Percentiles rank a stretch among this genome's conserved stretches.
Conservation (phyloP, 2,113 vertebrate species). For the Podarcis cretensis region DNA sequence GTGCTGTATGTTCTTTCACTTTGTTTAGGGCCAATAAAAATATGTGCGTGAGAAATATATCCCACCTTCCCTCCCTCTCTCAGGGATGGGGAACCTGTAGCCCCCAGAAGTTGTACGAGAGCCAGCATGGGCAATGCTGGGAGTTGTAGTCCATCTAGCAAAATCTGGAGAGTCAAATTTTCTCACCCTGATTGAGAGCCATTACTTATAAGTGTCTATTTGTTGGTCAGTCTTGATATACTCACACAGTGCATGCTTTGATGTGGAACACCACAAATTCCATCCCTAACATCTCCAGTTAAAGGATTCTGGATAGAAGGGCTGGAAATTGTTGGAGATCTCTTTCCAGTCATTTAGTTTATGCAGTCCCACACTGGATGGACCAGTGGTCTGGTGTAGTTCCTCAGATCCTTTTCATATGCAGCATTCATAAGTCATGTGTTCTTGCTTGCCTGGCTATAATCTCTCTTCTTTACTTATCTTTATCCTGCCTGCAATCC, state of each 20-base stretch:
- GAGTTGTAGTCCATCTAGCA: too few species aligned
- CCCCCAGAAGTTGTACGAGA: too few species aligned
- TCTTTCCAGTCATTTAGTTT: too few species aligned
- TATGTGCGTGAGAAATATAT: background rate
- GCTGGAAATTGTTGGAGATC: background rate
- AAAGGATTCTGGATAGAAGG: background rate
- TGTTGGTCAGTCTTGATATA: background rate
- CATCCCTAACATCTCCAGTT: background rate
- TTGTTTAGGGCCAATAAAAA: background rate
- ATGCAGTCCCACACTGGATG: background rate
- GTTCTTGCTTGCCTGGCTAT: background rate
- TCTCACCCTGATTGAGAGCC: too few species aligned
- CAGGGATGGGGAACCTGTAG: too few species aligned
- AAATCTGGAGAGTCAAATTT: too few species aligned
- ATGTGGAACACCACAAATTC: background rate
- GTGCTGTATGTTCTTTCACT: background rate
- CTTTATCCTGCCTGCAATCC: background rate
- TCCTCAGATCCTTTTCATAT: slow-evolving; percentile 19
- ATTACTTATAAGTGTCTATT: too few species aligned
- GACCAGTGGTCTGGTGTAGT: slow-evolving; percentile 72
- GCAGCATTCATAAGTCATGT: background rate
- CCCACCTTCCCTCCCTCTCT: background rate
- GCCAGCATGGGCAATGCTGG: too few species aligned
- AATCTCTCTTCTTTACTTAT: background rate
- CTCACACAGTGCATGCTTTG: background rate